phyloP scores from a whole-genome alignment of 2,113 vertebrate genomes.

The crab-eating macaque (Macaca fascicularis) region T2T-MFA8v1.1 NC_088386.1:76723001-76723500 shows the following conservation, averaged over 20 bases:
- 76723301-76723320: not conserved
- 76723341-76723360: not conserved
- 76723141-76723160: not conserved
- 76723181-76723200: not conserved
- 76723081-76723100: not conserved
- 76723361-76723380: not conserved
- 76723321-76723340: not conserved
- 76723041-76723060: not conserved
- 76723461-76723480: not conserved
- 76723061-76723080: not conserved
- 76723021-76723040: not conserved
- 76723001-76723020: not conserved
- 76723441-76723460: not conserved
- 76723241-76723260: not conserved
- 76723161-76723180: not conserved
- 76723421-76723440: not conserved
- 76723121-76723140: not conserved
- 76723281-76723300: not conserved
- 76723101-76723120: not conserved
- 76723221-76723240: not conserved
- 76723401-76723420: not conserved
- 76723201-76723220: not conserved
- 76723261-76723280: not conserved
- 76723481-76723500: not conserved
- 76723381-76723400: not conserved